Evolutionary conservation across 1,140 invertebrate genomes (phyloP), one percentile per base, ranked within the genome.

Genomic region (Philopotamus ludificatus): DNA sequence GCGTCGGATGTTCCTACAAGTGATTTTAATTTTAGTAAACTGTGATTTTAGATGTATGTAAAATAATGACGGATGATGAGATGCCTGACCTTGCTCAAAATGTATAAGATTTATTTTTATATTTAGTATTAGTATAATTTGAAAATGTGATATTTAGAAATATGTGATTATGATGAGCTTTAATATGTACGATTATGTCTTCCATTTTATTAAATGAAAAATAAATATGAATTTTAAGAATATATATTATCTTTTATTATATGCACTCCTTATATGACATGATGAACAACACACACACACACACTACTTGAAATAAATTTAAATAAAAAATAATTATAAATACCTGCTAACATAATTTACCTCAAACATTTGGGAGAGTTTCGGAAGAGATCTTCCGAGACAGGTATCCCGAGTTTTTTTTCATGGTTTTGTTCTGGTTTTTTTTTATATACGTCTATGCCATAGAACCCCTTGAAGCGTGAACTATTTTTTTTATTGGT

Each of bases 61-160:
- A 21, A 58, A 67, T 41, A 23, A 21, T 45, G 12, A 61, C 58
- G n/a, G 41, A 67, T 45, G 16, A 65, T 45, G 51, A 12, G 51
- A 66, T 69, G 67, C 67, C 67, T 69, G 67, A 69, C 42, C 44
- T 69, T 69, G 67, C 67, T 66, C 63, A 66, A 58, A 53, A 7
- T 34, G 12, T 34, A 34, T 34, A 34, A n/a, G n/a, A n/a, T n/a
- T n/a, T n/a, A n/a, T n/a, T n/a, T n/a, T n/a, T n/a, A n/a, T n/a
- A n/a, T n/a, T n/a, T n/a, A n/a, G n/a, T n/a, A n/a, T n/a, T n/a
- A n/a, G n/a, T 54, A 49, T 9, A 49, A 49, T 28, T 54, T 34
- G 15, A 12, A 54, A 15, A 23, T 54, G 51, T 57, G 22, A 54
- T 50, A 66, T 10, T 66, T 34, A 47, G 12, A 7, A 53, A 18